Evolutionary conservation across 2,113 vertebrate genomes (phyloP).

Genomic region (Nannobrachium achirus): DNA sequence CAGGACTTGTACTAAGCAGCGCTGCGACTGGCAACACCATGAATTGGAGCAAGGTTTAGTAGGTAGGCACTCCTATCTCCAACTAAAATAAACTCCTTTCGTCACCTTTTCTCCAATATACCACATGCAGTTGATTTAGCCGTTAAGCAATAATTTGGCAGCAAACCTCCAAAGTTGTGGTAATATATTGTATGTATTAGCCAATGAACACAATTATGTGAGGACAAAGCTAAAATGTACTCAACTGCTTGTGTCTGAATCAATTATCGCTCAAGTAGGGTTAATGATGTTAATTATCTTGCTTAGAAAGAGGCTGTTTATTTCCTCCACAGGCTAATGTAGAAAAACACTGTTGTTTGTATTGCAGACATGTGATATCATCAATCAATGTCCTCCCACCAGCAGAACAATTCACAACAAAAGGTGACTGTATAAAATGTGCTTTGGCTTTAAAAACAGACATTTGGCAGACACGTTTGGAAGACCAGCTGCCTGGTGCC

Average conservation of each 20-base stretch:
- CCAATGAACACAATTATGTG: not conserved
- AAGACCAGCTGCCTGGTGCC: not conserved
- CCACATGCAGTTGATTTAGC: not conserved
- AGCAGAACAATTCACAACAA: not conserved
- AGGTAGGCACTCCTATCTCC: not conserved
- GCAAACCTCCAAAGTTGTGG: not conserved
- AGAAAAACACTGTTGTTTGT: not conserved
- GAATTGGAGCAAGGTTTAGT: constrained; percentile 8
- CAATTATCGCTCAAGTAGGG: too few species aligned
- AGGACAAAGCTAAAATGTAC: too few species aligned
- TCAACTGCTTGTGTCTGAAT: not conserved
- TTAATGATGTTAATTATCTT: too few species aligned
- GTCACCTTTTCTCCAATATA: not conserved
- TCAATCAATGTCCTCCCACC: too few species aligned
- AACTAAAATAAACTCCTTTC: not conserved
- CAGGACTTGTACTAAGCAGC: too few species aligned
- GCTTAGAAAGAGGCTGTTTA: too few species aligned
- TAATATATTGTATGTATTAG: not conserved
- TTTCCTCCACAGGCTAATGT: too few species aligned
- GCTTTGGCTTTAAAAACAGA: not conserved
- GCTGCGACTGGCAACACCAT: constrained; percentile 1
- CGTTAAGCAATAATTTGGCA: not conserved
- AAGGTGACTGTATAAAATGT: not conserved
- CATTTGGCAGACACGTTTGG: not conserved
- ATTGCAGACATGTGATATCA: too few species aligned